These are phyloP conservation scores for Alcis repandata DNA, from an alignment of 2,888 invertebrate species.

Conservation along the genomic window DNA sequence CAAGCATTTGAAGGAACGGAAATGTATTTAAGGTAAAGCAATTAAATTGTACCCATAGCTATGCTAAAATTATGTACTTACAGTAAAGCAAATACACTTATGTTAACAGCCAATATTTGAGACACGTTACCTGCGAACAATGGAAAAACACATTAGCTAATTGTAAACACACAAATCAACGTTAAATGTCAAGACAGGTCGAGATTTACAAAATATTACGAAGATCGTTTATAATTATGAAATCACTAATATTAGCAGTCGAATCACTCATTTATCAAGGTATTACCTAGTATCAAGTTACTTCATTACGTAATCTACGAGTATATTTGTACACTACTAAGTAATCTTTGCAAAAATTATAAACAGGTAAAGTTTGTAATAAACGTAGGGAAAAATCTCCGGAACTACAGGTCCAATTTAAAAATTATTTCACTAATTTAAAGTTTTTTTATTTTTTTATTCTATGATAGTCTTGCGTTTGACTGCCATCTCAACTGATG, in stretches of 20 bases:
- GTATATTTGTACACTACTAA: no score
- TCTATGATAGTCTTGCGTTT: no score
- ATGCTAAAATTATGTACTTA: neutral
- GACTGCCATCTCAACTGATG: no score
- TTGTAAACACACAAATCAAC: neutral
- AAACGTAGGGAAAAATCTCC: no score
- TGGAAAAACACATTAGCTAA: conserved; percentile 6
- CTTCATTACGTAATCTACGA: neutral
- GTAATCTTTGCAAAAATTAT: no score
- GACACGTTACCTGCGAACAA: conserved; percentile 23
- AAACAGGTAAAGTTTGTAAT: no score
- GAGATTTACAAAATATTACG: neutral
- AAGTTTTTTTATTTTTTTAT: no score
- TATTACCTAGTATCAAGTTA: neutral
- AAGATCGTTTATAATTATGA: neutral
- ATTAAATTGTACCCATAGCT: neutral
- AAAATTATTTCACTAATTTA: no score
- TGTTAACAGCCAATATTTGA: conserved; percentile 7
- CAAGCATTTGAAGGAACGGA: neutral
- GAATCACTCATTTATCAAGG: neutral
- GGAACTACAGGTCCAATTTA: no score
- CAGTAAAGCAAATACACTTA: neutral
- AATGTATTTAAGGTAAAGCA: neutral
- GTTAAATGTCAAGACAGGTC: neutral
- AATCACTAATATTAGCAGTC: neutral